Base-by-base conservation (phyloP, 2,113 vertebrate genomes). In the Addax nasomaculatus region DNA sequence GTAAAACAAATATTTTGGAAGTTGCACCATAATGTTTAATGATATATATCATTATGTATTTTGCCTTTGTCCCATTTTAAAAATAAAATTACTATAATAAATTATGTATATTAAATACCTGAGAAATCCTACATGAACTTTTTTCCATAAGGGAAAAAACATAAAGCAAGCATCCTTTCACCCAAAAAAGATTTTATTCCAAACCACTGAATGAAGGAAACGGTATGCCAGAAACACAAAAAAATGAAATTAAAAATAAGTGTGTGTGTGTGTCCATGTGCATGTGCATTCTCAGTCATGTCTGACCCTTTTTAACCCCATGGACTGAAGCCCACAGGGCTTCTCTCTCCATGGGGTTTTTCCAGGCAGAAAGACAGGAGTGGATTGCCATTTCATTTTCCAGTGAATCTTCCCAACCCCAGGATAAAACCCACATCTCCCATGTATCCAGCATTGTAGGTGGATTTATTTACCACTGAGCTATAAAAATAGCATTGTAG, bases 161-260 rank as follows among this genome's bases (percentile, higher is more conserved):
- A 3, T 1, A 60, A 90, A 76, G 47, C 1, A 60, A 94, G 2
- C 3, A 49, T 0, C 10, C 1, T 3, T 11, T 0, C 4, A 19
- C 4, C 0, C 0, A 11, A 29, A 55, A 36, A 80, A 43, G 0
- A 64, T 3, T 85, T 85, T 67, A 73, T 67, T 80, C 1, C 15
- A 70, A 93, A 79, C 0, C 1, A 57, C 43, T 43, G 2, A 92
- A 55, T 78, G 8, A 53, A 55, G 17, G 4, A 78, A 85, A 33
- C 0, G 23, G 1, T 92, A 84, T 36, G 4, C 47, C 36, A 96
- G 39, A 89, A 95, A 64, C 4, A 86, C 25, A 15, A 92, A 70
- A 92, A 87, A 79, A 2, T 45, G 8, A 45, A 23, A 55, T 55
- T 55, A 39, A 83, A 83, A 55, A 39, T 8, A 55, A 70, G n/a